These are phyloP conservation scores for Sitta europaea DNA, from an alignment of 2,113 vertebrate species.

Conservation along the genomic window DNA sequence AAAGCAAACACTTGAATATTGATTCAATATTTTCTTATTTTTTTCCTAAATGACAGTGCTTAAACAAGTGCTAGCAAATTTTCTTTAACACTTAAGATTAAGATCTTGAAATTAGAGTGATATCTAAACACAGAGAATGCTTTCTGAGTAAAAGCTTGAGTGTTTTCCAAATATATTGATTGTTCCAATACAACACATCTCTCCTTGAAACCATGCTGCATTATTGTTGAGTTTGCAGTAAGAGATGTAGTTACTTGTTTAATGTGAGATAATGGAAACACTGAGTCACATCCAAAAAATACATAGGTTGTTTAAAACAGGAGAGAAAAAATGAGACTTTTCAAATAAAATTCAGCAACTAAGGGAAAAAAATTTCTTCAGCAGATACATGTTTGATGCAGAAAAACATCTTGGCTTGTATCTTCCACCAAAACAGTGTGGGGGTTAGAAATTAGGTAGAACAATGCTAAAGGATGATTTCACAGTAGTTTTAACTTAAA, in stretches of 20 bases:
- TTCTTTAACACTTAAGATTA: background rate
- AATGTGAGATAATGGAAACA: background rate
- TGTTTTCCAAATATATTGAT: background rate
- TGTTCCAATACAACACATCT: background rate
- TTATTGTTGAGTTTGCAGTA: background rate
- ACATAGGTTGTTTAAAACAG: background rate
- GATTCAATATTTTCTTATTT: background rate
- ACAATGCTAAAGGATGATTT: background rate
- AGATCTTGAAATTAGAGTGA: background rate
- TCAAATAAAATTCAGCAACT: background rate
- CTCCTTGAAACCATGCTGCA: background rate
- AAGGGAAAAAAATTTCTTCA: background rate
- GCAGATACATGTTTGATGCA: background rate
- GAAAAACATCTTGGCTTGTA: background rate
- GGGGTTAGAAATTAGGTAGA: background rate
- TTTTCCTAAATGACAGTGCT: background rate
- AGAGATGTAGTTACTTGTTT: background rate
- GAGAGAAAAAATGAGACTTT: background rate
- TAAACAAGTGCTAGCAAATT: background rate
- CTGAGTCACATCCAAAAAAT: background rate
- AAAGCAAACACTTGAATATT: background rate
- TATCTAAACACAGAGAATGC: background rate
- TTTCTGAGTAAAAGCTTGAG: background rate
- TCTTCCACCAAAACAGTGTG: background rate
- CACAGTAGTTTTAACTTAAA: background rate